Evolutionary conservation across 2,888 invertebrate species (phyloP), one percentile per base, ranked within the genome.

Genomic region (Sicus ferrugineus): DNA sequence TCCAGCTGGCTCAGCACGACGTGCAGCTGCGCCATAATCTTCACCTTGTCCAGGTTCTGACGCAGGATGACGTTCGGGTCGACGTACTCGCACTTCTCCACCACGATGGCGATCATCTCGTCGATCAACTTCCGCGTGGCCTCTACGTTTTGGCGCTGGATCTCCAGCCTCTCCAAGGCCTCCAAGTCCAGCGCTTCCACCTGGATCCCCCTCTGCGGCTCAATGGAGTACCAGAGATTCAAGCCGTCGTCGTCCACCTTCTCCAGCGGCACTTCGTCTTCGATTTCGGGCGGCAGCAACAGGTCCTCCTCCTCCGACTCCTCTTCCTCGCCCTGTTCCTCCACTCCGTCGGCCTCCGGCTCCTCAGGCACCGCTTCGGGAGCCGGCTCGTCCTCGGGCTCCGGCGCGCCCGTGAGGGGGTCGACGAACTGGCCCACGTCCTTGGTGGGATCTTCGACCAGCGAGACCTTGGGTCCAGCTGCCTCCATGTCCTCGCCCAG

Each of bases 21-120:
- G 3, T 54, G 23, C 0, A 83, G 30, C 2, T 56, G 69, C 0
- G 23, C 0, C 0, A 72, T 11, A 0, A 83, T 50, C 42, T 77
- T 76, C 0, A 3, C 14, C 59, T 79, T 81, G 58, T 82, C 77
- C 0, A 81, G 70, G 21, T 73, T 76, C 1, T 68, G 38, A 3
- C 76, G 71, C 0, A 81, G 64, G 0, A 68, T 3, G 3, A 48
- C 52, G 5, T 77, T 72, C 0, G 70, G 68, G 23, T 70, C 70
- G 0, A 70, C 11, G 16, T 69, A 46, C 46, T 80, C 81, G 16
- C 68, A 70, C 0, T 28, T 26, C 0, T 67, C 59, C 0, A 83
- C 77, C 0, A 72, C 74, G 16, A 61, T 65, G 11, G 16, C 31
- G 11, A 79, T 74, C 0, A 79, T 26, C 1, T 74, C 72, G 0